Evolutionary conservation across 2,888 invertebrate species (phyloP).

Genomic region (Drosophila mettleri): DNA sequence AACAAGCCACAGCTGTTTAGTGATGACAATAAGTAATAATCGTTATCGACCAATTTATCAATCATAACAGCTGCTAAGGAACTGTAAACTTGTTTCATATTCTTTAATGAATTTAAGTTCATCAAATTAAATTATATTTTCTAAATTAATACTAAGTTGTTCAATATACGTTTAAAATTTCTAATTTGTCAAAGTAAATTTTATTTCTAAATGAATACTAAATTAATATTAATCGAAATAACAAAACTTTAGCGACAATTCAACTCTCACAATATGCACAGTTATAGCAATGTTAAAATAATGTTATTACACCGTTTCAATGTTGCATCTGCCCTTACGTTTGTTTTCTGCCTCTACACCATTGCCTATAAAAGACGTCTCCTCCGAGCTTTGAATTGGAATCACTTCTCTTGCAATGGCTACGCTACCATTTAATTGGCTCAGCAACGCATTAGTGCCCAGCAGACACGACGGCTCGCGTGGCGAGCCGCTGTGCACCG

Average conservation of each 20-base stretch:
- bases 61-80: background rate
- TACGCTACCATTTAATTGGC: conserved; percentile 68
- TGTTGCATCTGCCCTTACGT: conserved; percentile 85
- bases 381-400: conserved; percentile 87
- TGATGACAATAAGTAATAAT: conserved; percentile 16
- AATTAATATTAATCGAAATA: conserved; percentile 54
- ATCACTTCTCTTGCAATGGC: conserved; percentile 74
- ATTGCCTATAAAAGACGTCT: conserved; percentile 91
- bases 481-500: conserved; percentile 68
- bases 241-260: conserved; percentile 55
- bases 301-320: conserved; percentile 86
- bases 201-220: conserved; percentile 51
- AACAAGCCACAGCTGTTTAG: conserved; percentile 49
- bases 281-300: conserved; percentile 41
- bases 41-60: conserved; percentile 15
- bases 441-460: conserved; percentile 55
- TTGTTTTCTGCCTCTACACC: conserved; percentile 53
- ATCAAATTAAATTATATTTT: too few relatives aligned
- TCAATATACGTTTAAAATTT: background rate
- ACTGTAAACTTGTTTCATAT: too few relatives aligned
- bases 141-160: background rate
- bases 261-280: conserved; percentile 34
- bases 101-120: too few relatives aligned
- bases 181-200: conserved; percentile 58
- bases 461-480: conserved; percentile 54